These are phyloP conservation scores for Poicephalus gulielmi DNA, from an alignment of 2,113 vertebrate genomes.

Conservation along the genomic window DNA sequence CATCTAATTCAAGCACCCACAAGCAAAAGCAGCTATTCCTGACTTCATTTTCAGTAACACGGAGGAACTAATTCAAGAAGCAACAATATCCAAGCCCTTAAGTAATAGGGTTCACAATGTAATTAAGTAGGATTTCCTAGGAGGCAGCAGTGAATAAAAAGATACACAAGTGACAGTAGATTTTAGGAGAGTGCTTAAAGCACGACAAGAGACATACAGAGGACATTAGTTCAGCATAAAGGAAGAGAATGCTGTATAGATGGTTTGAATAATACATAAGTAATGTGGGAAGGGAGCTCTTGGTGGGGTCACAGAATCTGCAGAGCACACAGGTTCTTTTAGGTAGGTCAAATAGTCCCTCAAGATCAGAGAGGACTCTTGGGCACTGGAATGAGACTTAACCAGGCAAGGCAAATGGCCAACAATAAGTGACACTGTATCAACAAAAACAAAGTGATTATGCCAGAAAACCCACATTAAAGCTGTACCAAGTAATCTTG, in stretches of 20 bases:
- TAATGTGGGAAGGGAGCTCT: neutral
- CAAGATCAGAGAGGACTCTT: neutral
- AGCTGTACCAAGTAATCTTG: neutral
- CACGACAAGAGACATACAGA: neutral
- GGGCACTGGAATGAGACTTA: neutral
- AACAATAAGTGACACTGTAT: neutral
- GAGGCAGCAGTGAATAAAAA: neutral
- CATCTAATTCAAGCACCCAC: neutral
- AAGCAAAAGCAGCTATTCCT: slow-evolving; percentile 13
- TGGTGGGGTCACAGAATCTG: neutral
- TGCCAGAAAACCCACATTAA: neutral
- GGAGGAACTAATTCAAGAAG: slow-evolving; percentile 18
- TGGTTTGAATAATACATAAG: slow-evolving; percentile 12
- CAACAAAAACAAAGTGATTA: neutral
- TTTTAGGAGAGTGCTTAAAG: neutral
- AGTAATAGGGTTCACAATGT: slow-evolving; percentile 2
- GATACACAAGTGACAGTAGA: neutral
- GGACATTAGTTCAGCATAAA: neutral
- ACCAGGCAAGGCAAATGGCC: neutral
- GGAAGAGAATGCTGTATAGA: neutral
- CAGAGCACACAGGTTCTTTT: neutral
- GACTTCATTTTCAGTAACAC: slow-evolving; percentile 13
- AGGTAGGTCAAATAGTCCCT: neutral
- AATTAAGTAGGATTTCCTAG: slow-evolving; percentile 22
- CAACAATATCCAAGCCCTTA: neutral